Conservation (phyloP, 2,888 invertebrate species). For the Biston betularia region DNA sequence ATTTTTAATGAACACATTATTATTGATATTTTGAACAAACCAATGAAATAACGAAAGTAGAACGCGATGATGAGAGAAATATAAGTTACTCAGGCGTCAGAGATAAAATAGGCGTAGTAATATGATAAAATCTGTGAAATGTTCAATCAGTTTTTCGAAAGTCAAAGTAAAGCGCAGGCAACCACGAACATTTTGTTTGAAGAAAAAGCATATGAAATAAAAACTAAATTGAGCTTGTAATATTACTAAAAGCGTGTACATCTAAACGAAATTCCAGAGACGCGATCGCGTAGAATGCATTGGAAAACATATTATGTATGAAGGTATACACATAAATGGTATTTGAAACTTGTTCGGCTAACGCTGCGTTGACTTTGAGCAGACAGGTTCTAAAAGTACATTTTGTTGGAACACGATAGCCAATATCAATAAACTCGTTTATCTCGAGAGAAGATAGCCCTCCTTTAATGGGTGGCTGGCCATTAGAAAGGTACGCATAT, state of each 20-base stretch:
- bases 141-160: conserved; percentile 38
- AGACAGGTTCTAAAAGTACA: conserved; percentile 64
- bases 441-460: conserved; percentile 63
- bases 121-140: conserved; percentile 50
- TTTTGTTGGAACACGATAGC: conserved; percentile 62
- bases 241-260: conserved; percentile 48
- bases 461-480: conserved; percentile 60
- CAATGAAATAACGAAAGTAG: conserved; percentile 52
- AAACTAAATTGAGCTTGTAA: conserved; percentile 51
- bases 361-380: conserved; percentile 63
- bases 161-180: conserved; percentile 33
- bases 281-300: conserved; percentile 67
- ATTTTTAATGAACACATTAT: conserved; percentile 45
- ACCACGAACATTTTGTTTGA: conserved; percentile 28
- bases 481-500: conserved; percentile 53
- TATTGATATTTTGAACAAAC: conserved; percentile 53
- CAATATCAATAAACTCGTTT: conserved; percentile 74
- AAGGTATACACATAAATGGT: conserved; percentile 58
- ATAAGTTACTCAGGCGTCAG: conserved; percentile 34
- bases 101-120: conserved; percentile 48
- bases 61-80: conserved; percentile 49
- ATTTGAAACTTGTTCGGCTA: conserved; percentile 69
- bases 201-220: conserved; percentile 29
- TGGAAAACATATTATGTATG: conserved; percentile 65
- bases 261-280: conserved; percentile 61